A percentile compares a stretch with the other conserved stretches of the same genome.
phyloP scores from a whole-genome alignment of 2,113 vertebrate species.

The Furnarius figulus region DNA sequence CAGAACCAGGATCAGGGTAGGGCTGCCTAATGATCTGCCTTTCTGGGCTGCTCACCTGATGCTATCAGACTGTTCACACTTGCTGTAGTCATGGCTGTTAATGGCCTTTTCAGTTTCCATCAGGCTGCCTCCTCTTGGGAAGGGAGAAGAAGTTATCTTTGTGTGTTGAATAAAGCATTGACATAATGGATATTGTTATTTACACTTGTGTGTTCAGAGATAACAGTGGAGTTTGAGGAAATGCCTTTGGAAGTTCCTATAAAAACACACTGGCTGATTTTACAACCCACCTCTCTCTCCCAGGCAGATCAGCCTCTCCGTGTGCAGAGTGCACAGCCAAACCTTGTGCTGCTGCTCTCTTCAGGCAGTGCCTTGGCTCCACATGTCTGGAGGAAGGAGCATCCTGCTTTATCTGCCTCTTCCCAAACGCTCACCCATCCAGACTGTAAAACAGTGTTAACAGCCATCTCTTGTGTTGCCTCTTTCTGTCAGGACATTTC shows the following conservation, averaged over 20 bases:
- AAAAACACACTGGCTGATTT: not conserved
- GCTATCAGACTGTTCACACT: not conserved
- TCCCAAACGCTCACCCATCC: not conserved
- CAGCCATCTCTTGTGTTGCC: not conserved
- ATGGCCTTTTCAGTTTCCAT: not conserved
- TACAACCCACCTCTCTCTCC: not conserved
- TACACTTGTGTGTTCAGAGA: not conserved
- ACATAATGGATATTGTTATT: constrained; percentile 13
- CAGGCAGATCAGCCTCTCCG: not conserved
- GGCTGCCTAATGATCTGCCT: not conserved
- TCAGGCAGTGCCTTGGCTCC: not conserved
- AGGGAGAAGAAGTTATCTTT: not conserved
- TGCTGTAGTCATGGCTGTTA: not conserved
- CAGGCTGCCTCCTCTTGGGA: not conserved
- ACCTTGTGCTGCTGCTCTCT: not conserved
- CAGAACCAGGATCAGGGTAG: not conserved
- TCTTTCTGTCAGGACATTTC: not conserved
- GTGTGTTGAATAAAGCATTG: not conserved
- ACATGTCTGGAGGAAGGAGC: not conserved
- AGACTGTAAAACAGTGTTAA: not conserved
- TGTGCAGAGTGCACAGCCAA: not conserved
- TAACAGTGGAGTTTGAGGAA: not conserved
- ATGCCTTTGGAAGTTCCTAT: not conserved
- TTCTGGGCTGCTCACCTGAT: not conserved
- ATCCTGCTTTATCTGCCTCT: not conserved